These are phyloP conservation scores for Microctenopoma lineatum DNA, from an alignment of 2,797 vertebrate genomes.

Conservation along the genomic window DNA sequence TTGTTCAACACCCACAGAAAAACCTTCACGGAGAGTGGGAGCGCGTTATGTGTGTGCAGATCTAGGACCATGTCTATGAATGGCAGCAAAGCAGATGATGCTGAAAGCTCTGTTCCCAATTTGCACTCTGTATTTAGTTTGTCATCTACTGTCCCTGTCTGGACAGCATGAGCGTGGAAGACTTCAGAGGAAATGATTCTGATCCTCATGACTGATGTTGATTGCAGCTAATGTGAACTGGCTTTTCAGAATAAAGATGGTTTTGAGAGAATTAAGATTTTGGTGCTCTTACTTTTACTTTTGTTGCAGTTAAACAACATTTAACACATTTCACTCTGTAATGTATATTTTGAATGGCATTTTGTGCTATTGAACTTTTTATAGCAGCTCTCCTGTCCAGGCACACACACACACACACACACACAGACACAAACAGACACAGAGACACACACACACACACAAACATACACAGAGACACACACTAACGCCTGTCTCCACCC, in stretches of 20 bases:
- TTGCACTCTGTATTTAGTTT: constrained; percentile 36
- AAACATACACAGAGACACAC: too few species aligned
- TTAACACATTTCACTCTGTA: background rate
- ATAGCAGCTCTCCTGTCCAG: too few species aligned
- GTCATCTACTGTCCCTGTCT: constrained; percentile 27
- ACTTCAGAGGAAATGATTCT: constrained; percentile 51
- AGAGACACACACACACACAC: too few species aligned
- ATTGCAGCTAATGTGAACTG: constrained; percentile 81
- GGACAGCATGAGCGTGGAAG: constrained; percentile 47
- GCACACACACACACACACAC: too few species aligned
- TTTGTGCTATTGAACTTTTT: too few species aligned
- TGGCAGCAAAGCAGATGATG: constrained; percentile 30
- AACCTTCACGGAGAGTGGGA: constrained; percentile 38
- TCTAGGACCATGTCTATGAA: constrained; percentile 41
- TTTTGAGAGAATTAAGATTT: constrained; percentile 79
- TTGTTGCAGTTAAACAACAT: background rate
- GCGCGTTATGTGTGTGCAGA: constrained; percentile 35
- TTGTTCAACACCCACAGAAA: constrained; percentile 58
- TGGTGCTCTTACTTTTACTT: constrained; percentile 27
- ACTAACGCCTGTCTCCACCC: too few species aligned
- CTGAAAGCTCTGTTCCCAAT: constrained; percentile 41
- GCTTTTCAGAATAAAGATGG: constrained; percentile 84
- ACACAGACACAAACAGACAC: too few species aligned
- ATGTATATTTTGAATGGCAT: too few species aligned
- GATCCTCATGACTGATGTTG: constrained; percentile 54